A percentile compares a stretch with the other conserved stretches of the same genome.
Evolutionary conservation across 2,113 vertebrate species (phyloP).

Genomic region (Misgurnus mizolepis): DNA sequence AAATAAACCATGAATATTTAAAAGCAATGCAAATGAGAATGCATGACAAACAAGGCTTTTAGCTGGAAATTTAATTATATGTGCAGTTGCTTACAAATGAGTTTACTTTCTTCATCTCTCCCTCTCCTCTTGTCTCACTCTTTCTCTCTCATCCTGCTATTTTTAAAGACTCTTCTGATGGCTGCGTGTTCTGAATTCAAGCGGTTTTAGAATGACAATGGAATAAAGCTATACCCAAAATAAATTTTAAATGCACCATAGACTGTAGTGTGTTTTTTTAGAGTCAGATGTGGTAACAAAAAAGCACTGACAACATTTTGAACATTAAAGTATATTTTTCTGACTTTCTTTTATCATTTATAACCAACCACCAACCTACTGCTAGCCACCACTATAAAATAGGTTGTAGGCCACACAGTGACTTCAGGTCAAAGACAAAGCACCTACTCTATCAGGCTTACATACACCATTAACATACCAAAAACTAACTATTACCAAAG

Average conservation of each 20-base stretch:
- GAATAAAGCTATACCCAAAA: slow-evolving; percentile 30
- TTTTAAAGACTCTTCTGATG: slow-evolving; percentile 10
- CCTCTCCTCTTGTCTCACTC: slow-evolving; percentile 27
- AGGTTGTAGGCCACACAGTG: no score
- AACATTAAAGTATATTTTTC: background rate
- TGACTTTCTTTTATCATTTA: no score
- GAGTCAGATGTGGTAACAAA: background rate
- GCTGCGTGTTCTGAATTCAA: slow-evolving; percentile 60
- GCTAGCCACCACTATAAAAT: no score
- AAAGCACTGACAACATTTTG: background rate
- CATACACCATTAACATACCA: no score
- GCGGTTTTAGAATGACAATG: slow-evolving; percentile 58
- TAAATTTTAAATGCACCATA: slow-evolving; percentile 40
- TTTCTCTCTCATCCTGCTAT: slow-evolving; percentile 33
- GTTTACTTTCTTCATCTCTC: slow-evolving; percentile 58
- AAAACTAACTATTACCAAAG: no score
- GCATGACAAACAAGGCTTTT: slow-evolving; percentile 73
- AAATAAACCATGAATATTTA: slow-evolving; percentile 77
- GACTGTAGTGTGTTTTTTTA: background rate
- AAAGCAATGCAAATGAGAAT: slow-evolving; percentile 69
- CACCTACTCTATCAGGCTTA: no score
- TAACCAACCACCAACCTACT: no score
- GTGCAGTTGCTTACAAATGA: slow-evolving; percentile 69
- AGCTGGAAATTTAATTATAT: slow-evolving; percentile 75
- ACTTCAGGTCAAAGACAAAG: no score